phyloP scores from a whole-genome alignment of 2,797 vertebrate genomes.

The Eulemur rubriventer region DNA sequence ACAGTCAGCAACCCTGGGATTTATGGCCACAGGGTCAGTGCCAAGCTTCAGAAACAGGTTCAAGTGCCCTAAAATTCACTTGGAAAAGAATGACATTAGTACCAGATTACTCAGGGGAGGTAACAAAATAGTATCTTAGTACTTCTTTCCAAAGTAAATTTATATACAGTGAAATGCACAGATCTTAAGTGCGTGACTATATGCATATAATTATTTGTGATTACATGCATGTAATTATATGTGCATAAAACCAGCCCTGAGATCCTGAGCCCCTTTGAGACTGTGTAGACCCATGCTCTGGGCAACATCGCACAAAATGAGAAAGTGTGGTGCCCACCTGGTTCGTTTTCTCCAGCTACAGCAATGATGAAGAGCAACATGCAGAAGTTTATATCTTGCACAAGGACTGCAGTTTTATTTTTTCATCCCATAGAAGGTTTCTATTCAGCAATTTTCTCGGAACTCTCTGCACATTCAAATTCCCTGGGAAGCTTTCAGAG shows the following conservation, averaged over 20 bases:
- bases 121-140: no score
- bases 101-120: not conserved
- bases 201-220: not conserved
- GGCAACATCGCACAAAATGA: not conserved
- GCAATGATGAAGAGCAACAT: fast-evolving
- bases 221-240: not conserved
- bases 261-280: no score
- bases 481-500: not conserved
- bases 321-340: no score
- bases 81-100: not conserved
- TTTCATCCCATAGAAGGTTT: not conserved
- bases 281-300: not conserved
- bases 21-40: no score
- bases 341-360: no score
- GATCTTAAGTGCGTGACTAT: not conserved
- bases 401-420: no score
- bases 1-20: no score
- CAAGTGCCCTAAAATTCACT: not conserved
- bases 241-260: not conserved
- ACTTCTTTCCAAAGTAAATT: not conserved
- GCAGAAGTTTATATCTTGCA: fast-evolving
- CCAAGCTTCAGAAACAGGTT: no score
- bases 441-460: not conserved
- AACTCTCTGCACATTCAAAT: not conserved
- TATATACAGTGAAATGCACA: no score